A percentile compares a stretch with the other conserved stretches of the same genome.
Conservation (phyloP, 2,113 vertebrate species). For the Typhlomys cinereus region DNA sequence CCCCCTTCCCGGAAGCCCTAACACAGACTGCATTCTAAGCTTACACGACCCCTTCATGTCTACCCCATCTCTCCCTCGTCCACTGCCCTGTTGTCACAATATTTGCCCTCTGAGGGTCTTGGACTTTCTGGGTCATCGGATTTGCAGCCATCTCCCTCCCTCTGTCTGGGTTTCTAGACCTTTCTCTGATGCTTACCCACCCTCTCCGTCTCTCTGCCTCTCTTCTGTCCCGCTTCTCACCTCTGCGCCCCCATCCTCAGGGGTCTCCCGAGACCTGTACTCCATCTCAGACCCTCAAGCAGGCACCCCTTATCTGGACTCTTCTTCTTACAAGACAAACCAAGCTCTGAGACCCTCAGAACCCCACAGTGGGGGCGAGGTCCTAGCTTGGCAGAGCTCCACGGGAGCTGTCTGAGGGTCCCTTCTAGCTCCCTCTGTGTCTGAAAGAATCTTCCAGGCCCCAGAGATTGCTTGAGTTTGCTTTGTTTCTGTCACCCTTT, state of each 20-base stretch:
- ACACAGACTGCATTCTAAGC: accelerated
- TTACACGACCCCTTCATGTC: accelerated
- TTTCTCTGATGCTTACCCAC: neutral
- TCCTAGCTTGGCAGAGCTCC: neutral
- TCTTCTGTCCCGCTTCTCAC: conserved; percentile 57
- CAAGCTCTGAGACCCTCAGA: accelerated
- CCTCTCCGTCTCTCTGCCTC: neutral
- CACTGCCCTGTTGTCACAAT: accelerated
- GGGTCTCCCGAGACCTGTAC: conserved; percentile 35
- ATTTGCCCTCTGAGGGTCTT: neutral
- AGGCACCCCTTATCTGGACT: neutral
- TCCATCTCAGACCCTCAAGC: conserved; percentile 55
- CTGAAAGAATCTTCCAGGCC: neutral
- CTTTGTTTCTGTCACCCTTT: neutral
- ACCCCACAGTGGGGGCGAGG: too few relatives aligned
- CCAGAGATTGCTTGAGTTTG: neutral
- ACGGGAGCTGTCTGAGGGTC: neutral
- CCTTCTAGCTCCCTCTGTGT: neutral
- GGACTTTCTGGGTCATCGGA: conserved; percentile 75
- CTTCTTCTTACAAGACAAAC: neutral
- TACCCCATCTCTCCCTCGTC: neutral
- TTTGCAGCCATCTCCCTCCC: conserved; percentile 12
- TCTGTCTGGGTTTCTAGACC: neutral
- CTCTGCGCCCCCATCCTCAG: conserved; percentile 73
- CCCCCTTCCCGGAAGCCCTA: neutral